Evolutionary conservation across 1,140 invertebrate genomes (phyloP).

Genomic region (Phthorimaea operculella): DNA sequence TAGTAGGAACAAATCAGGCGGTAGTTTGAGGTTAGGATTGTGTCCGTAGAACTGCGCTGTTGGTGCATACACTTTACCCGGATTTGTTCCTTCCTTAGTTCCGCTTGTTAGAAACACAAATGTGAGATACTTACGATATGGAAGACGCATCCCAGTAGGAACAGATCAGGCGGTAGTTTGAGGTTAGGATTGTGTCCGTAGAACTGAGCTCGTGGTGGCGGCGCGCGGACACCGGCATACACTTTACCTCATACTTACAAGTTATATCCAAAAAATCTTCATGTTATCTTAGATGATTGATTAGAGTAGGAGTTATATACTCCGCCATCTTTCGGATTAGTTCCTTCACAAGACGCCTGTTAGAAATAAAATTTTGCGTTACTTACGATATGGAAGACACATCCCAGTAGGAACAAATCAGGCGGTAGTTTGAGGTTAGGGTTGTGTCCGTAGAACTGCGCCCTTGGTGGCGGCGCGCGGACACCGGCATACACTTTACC

Average conservation of each 20-base stretch:
- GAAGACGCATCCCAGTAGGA: constrained; percentile 92
- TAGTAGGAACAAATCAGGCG: too few relatives aligned
- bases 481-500: constrained; percentile 45
- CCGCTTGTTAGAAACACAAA: too few relatives aligned
- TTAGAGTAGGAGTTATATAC: too few relatives aligned
- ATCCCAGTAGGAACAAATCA: constrained; percentile 90
- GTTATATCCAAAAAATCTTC: too few relatives aligned
- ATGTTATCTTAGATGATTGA: too few relatives aligned
- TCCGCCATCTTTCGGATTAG: too few relatives aligned
- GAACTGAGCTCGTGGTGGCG: constrained; percentile 76
- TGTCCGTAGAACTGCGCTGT: too few relatives aligned
- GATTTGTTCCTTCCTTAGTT: too few relatives aligned
- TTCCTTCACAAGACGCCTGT: too few relatives aligned
- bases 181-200: constrained; percentile 89
- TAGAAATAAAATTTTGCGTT: too few relatives aligned
- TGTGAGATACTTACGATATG: constrained; percentile 78
- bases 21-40: too few relatives aligned
- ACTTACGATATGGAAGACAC: constrained; percentile 86
- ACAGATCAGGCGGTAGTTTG: constrained; percentile 88
- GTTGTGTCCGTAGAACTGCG: constrained; percentile 87
- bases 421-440: constrained; percentile 87
- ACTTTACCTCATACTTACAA: constrained; percentile 25
- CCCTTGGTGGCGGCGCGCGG: constrained; percentile 70
- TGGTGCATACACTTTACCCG: too few relatives aligned
- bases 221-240: constrained; percentile 60